Percentiles rank a stretch among this genome's conserved stretches.
phyloP scores from a whole-genome alignment of 2,797 vertebrate species.

The Protonibea diacanthus region DNA sequence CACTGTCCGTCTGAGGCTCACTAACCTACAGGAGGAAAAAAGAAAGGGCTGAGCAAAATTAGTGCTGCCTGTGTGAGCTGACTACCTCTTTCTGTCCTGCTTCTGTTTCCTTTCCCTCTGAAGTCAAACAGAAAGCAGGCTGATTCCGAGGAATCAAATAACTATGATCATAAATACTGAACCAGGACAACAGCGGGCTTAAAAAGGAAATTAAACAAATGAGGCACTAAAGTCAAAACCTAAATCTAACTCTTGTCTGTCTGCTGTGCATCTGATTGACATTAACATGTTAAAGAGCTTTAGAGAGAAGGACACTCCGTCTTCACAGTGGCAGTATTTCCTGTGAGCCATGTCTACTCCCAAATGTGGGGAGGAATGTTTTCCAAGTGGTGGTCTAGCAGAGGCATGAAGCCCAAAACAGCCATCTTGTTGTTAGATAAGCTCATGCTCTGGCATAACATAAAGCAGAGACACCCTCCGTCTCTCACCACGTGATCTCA shows the following conservation, averaged over 20 bases:
- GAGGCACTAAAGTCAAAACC: not conserved
- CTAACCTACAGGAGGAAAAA: slow-evolving; percentile 29
- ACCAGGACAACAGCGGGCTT: not conserved
- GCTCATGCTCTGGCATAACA: slow-evolving; percentile 54
- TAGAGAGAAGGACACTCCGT: not conserved
- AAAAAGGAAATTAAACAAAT: not conserved
- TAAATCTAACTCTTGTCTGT: not conserved
- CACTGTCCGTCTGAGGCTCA: slow-evolving; percentile 49
- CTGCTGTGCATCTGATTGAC: slow-evolving; percentile 3
- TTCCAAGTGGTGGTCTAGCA: slow-evolving; percentile 32
- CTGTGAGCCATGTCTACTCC: slow-evolving; percentile 15
- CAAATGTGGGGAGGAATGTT: slow-evolving; percentile 39
- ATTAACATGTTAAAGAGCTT: slow-evolving; percentile 4
- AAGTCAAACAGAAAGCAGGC: slow-evolving; percentile 21
- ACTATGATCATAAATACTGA: not conserved
- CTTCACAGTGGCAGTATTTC: not conserved
- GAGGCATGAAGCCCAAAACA: slow-evolving; percentile 26
- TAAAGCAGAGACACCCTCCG: slow-evolving; percentile 53
- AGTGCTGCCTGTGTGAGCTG: slow-evolving; percentile 6
- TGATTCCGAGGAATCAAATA: not conserved
- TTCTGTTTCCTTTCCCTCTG: not conserved
- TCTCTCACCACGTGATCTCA: slow-evolving; percentile 49
- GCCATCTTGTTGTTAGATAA: slow-evolving; percentile 53
- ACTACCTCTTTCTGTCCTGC: slow-evolving; percentile 2
- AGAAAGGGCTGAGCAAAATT: slow-evolving; percentile 30